Percentiles rank a stretch among this genome's conserved stretches.
These are phyloP conservation scores for Excalfactoria chinensis DNA, from an alignment of 2,113 vertebrate species.

Conservation along the genomic window DNA sequence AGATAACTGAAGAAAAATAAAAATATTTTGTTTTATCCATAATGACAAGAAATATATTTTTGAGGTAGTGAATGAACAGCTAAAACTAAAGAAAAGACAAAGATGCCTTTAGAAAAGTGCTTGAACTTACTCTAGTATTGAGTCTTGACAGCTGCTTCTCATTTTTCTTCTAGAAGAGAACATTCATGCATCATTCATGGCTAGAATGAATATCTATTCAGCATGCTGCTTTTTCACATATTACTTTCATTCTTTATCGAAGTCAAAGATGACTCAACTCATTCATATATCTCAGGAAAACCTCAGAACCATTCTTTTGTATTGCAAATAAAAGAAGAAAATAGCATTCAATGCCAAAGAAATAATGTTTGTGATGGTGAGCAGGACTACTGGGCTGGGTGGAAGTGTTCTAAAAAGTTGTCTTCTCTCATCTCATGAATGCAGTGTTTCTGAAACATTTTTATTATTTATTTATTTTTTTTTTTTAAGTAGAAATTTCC, in stretches of 20 bases:
- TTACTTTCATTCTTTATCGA: slow-evolving; percentile 52
- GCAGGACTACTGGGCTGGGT: background rate
- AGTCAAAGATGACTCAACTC: slow-evolving; percentile 35
- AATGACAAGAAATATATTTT: slow-evolving; percentile 1
- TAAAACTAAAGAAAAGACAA: slow-evolving; percentile 31
- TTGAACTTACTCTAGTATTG: background rate
- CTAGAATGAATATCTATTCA: slow-evolving; percentile 33
- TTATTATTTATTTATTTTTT: too few relatives aligned
- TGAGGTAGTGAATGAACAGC: background rate
- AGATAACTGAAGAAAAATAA: slow-evolving; percentile 20
- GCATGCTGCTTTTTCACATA: slow-evolving; percentile 1
- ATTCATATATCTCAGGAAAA: slow-evolving; percentile 46
- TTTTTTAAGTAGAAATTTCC: background rate
- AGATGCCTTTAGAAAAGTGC: background rate
- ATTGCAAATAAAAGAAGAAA: slow-evolving; percentile 30
- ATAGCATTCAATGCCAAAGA: background rate
- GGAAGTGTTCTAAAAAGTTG: background rate
- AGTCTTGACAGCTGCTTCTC: slow-evolving; percentile 22
- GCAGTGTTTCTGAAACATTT: slow-evolving; percentile 14
- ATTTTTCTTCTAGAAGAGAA: slow-evolving; percentile 25
- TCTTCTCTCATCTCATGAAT: background rate
- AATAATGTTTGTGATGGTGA: background rate
- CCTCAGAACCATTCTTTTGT: background rate
- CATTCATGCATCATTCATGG: slow-evolving; percentile 36
- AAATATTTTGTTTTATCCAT: slow-evolving; percentile 24